Percentiles rank a stretch among this genome's conserved stretches.
phyloP scores from a whole-genome alignment of 1,140 invertebrate genomes.

The Monochamus saltuarius region DNA sequence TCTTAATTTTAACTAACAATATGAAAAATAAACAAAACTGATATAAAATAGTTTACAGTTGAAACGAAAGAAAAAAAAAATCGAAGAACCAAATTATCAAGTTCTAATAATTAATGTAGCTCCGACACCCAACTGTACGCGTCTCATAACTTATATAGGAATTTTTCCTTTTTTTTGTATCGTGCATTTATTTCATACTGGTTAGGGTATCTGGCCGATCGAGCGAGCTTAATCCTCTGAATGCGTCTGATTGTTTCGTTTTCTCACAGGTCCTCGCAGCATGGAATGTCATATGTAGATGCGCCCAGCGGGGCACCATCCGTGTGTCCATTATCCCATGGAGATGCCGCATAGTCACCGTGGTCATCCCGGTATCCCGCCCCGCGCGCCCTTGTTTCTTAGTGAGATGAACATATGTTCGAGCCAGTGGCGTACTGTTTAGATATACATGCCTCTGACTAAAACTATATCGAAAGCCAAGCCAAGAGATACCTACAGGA shows the following conservation, averaged over 20 bases:
- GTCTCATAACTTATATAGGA: no score
- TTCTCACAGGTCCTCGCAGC: constrained; percentile 31
- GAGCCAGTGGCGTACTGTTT: background rate
- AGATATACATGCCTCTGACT: no score
- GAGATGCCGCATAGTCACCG: constrained; percentile 21
- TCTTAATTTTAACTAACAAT: no score
- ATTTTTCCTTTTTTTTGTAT: background rate
- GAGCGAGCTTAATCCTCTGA: constrained; percentile 30
- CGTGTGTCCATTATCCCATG: constrained; percentile 22
- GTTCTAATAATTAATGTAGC: no score
- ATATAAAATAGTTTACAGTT: no score
- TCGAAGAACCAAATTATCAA: no score
- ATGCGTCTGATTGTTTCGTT: constrained; percentile 34
- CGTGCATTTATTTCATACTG: constrained; percentile 29
- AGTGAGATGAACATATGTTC: constrained; percentile 5
- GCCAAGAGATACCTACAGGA: no score
- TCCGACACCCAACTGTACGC: no score
- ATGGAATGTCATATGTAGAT: constrained; percentile 34
- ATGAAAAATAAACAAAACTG: no score
- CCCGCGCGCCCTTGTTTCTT: background rate
- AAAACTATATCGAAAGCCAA: no score
- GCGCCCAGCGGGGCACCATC: constrained; percentile 25
- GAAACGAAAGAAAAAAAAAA: no score
- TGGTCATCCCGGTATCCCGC: background rate
- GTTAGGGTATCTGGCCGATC: constrained; percentile 29